Percentiles rank a stretch among this genome's conserved stretches.
These are phyloP conservation scores for Spodoptera litura DNA, from an alignment of 1,140 invertebrate genomes.

Conservation along the genomic window DNA sequence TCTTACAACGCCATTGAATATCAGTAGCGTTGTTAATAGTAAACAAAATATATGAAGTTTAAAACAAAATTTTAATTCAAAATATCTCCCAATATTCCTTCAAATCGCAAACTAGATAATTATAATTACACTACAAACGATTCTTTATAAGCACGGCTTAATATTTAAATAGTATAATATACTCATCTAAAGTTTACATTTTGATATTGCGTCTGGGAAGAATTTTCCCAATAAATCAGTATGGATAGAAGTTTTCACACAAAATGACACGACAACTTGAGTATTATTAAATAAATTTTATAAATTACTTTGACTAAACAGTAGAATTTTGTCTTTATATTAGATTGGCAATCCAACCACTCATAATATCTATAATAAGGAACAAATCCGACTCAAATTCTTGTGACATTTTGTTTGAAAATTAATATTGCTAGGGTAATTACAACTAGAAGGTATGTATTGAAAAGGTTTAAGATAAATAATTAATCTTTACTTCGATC, in stretches of 20 bases:
- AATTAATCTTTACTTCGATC: too few relatives aligned
- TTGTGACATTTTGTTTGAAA: conserved; percentile 12
- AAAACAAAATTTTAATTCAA: neutral
- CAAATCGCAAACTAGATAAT: conserved; percentile 25
- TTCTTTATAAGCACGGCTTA: conserved; percentile 39
- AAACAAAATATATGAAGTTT: too few relatives aligned
- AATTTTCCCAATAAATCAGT: conserved; percentile 3
- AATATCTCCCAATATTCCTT: conserved; percentile 3
- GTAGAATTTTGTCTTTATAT: too few relatives aligned
- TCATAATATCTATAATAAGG: neutral
- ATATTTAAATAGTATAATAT: conserved; percentile 17
- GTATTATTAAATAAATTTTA: neutral
- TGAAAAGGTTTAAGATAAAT: conserved; percentile 40
- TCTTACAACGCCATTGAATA: neutral
- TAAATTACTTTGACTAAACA: neutral
- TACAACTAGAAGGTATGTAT: conserved; percentile 30
- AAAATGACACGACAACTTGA: neutral
- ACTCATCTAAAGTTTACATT: conserved; percentile 17
- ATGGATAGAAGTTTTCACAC: neutral
- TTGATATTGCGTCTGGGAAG: conserved; percentile 28
- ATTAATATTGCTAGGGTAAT: neutral
- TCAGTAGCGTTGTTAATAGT: neutral
- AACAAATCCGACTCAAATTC: neutral
- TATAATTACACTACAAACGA: conserved; percentile 27
- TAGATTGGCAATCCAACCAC: neutral